Percentiles rank a stretch among this genome's conserved stretches.
phyloP scores from a whole-genome alignment of 1,140 invertebrate species.

The Lasioglossum baleicum region DNA sequence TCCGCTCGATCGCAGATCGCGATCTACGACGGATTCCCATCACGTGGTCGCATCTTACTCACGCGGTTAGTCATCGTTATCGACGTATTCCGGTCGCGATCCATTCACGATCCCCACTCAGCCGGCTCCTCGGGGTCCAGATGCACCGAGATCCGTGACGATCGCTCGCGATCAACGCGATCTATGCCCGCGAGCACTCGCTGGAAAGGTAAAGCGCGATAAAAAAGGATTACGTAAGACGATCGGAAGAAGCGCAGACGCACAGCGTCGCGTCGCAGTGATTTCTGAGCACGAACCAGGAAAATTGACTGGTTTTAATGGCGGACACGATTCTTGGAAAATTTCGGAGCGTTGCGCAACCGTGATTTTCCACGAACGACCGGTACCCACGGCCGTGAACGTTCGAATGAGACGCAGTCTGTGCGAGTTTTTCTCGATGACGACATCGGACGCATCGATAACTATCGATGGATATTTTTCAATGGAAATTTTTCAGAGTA shows the following conservation, averaged over 20 bases:
- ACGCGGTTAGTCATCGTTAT: conserved; percentile 58
- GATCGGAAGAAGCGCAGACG: neutral
- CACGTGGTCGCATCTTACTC: conserved; percentile 44
- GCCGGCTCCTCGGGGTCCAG: neutral
- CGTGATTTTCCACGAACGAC: neutral
- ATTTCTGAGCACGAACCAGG: neutral
- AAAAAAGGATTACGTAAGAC: neutral
- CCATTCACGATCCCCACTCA: conserved; percentile 43
- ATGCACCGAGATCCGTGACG: neutral
- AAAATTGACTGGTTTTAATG: neutral
- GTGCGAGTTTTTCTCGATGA: too few relatives aligned
- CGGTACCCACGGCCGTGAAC: too few relatives aligned
- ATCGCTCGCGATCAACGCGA: too few relatives aligned
- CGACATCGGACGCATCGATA: too few relatives aligned
- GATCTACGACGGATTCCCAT: conserved; percentile 24
- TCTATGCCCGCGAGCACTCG: neutral
- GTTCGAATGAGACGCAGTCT: too few relatives aligned
- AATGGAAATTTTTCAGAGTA: too few relatives aligned
- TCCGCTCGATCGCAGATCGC: neutral
- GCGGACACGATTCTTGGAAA: neutral
- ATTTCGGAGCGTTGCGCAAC: conserved; percentile 2
- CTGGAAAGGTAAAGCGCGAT: neutral
- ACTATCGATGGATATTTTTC: too few relatives aligned
- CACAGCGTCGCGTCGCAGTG: neutral
- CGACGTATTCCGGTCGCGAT: conserved; percentile 33